phyloP scores from a whole-genome alignment of 2,797 vertebrate genomes.

The Sardinella longiceps region DNA sequence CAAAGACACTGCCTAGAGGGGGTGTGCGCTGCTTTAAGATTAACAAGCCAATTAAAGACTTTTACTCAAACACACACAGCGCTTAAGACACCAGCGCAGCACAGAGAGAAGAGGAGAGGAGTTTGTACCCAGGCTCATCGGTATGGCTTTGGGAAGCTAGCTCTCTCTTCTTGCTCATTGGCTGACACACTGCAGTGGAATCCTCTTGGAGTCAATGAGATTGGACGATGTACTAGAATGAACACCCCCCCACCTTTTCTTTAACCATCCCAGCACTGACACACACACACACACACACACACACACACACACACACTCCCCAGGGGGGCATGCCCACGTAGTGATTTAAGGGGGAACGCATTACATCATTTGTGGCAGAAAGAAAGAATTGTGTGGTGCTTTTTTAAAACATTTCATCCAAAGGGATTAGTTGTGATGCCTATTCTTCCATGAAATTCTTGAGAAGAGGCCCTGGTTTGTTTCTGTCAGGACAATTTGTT shows the following conservation, averaged over 20 bases:
- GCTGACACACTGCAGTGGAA: not conserved
- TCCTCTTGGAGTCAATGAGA: not conserved
- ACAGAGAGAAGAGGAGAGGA: not conserved
- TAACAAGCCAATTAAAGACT: slow-evolving; percentile 19
- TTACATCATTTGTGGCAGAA: slow-evolving; percentile 9
- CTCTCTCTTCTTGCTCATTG: not conserved
- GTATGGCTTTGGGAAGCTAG: not conserved
- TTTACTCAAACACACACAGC: slow-evolving; percentile 9
- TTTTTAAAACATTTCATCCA: slow-evolving; percentile 6
- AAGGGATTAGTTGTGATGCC: slow-evolving; percentile 14
- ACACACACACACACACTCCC: slow-evolving; percentile 31
- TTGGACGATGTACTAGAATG: not conserved
- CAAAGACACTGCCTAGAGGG: not conserved
- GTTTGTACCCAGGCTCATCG: not conserved
- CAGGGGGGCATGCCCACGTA: not conserved
- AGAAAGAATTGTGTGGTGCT: not conserved
- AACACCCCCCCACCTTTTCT: not conserved
- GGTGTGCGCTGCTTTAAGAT: not conserved
- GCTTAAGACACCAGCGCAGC: not conserved
- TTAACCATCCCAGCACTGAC: not conserved
- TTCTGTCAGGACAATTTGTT: not conserved
- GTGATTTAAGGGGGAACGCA: not conserved
- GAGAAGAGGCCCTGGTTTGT: not conserved
- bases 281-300: not conserved
- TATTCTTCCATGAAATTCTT: slow-evolving; percentile 20